phyloP scores from a whole-genome alignment of 2,888 invertebrate species.

The Apomyelois bistriatella region DNA sequence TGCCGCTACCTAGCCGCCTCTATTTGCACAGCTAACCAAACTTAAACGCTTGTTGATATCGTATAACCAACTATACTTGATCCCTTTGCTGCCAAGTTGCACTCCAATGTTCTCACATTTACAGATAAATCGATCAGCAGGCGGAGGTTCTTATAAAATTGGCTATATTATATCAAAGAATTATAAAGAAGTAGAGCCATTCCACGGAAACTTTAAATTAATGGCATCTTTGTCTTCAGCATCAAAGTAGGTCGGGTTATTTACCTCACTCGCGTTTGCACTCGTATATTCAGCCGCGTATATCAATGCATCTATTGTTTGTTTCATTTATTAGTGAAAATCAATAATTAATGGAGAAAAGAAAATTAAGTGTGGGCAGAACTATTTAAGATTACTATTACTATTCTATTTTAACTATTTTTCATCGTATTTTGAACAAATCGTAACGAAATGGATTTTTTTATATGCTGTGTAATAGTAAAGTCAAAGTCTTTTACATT shows the following conservation, averaged over 20 bases:
- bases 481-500: no score
- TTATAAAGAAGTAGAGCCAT: constrained; percentile 55
- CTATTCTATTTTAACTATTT: no score
- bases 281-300: constrained; percentile 36
- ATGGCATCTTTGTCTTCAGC: constrained; percentile 43
- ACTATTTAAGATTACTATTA: no score
- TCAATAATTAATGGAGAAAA: neutral
- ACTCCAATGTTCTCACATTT: constrained; percentile 8
- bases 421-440: no score
- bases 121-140: constrained; percentile 1
- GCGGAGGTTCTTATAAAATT: constrained; percentile 35
- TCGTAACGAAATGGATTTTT: no score
- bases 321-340: neutral
- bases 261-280: constrained; percentile 45
- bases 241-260: constrained; percentile 51
- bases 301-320: constrained; percentile 30
- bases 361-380: neutral
- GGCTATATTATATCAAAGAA: constrained; percentile 51
- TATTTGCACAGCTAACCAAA: constrained; percentile 77
- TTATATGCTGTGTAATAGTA: no score
- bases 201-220: constrained; percentile 48
- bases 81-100: constrained; percentile 21
- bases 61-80: constrained; percentile 38
- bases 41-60: constrained; percentile 60
- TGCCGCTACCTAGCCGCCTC: constrained; percentile 58